Evolutionary conservation across 2,888 invertebrate species (phyloP), one percentile per base, ranked within the genome.

Genomic region (Arenicola marina): DNA sequence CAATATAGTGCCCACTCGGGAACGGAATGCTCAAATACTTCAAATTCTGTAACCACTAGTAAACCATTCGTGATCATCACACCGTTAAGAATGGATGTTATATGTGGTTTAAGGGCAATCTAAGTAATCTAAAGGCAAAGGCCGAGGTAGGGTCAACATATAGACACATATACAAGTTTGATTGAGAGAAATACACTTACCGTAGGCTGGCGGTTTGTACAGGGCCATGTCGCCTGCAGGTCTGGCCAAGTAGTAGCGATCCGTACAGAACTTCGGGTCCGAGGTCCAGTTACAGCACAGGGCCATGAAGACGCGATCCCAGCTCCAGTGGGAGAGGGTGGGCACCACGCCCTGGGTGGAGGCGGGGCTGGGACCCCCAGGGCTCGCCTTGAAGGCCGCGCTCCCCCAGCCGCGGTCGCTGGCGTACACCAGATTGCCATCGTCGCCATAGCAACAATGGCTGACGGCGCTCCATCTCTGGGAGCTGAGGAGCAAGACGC

Each of bases 251-350:
- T 34, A 31, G 51, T 56, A 65, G 3, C 51, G 44, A 26, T 45
- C 59, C 4, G 26, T 15, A 45, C 65, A 65, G 29, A 32, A 18
- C 2, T 43, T 32, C 21, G 26, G 26, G 26, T 65, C 51, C 2
- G 31, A 11, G 1, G 56, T 53, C 62, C 62, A 65, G 34, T 59
- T 29, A 43, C 65, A 65, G 53, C 65, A 65, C 31, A 45, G 24
- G 21, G 63, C 2, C 18, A 38, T 34, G 21, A 44, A 46, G 15
- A 58, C 18, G n/a, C 26, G 59, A 46, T 65, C 65, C 33, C 38
- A 45, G 1, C 45, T 7, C 59, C 55, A 62, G 45, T 65, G 62
- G n/a, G 56, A 55, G n/a, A 62, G 28, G 31, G 26, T 11, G 1
- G 63, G 63, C 38, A 32, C 33, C n/a, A n/a, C n/a, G n/a, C n/a